Base-by-base conservation (phyloP, 1,140 invertebrate genomes). In the Drosophila paulistorum region DNA sequence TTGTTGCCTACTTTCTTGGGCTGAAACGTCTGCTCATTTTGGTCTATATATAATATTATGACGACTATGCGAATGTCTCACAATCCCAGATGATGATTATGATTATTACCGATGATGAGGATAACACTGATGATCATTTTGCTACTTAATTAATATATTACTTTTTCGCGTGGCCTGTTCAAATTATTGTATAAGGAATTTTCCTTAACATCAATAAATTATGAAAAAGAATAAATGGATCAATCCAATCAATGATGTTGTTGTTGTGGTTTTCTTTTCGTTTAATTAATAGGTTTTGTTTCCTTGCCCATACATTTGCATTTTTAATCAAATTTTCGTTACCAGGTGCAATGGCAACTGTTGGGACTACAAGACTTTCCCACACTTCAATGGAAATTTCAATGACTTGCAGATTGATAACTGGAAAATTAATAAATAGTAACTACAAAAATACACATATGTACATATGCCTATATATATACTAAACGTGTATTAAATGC, bases 141-240 rank as follows among this genome's bases (percentile, higher is more conserved):
- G 68, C 51, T 51, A 23, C 68, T 65, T 11, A 41, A 39, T 26
- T 70, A 71, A 71, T 71, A 61, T 77, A 84, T 81, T 74, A 45
- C 67, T 66, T 75, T 68, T 81, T 84, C 68, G 82, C 82, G 83
- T 85, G 81, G 68, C 54, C 65, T 61, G 48, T 37, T 54, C 57
- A 62, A 68, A 77, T 80, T 71, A 74, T 81, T 85, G 74, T 74
- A 75, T 75, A 65, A 57, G 64, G 48, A 0, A 60, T 26, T 37
- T 20, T 60, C 23, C 20, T 72, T 37, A 33, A 23, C 64, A 63
- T 75, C 30, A 65, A 75, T 75, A 75, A 75, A 75, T 75, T 68
- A 75, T 75, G 51, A 68, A 62, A 75, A 48, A 75, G 62, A 39
- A 26, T 26, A 39, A 39, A 11, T 75, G 68, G 72, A 51, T 51